These are phyloP conservation scores for Psilopsiagon aurifrons DNA, from an alignment of 2,113 vertebrate species.

Conservation along the genomic window DNA sequence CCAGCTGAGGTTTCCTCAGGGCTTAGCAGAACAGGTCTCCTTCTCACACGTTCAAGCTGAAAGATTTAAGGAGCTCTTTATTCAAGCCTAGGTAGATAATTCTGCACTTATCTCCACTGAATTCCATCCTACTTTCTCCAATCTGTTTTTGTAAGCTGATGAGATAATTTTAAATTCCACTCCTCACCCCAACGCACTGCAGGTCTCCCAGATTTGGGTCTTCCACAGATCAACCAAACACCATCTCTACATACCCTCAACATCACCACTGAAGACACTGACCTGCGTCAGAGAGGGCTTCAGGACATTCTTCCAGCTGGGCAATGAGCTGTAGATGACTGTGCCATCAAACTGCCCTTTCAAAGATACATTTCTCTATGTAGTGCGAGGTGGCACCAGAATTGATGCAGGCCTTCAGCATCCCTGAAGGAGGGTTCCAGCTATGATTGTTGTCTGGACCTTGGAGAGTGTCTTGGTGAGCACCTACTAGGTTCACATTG, in stretches of 20 bases:
- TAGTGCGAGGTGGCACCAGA: not conserved
- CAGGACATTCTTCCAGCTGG: not conserved
- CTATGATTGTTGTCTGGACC: not conserved
- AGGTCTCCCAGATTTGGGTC: not conserved
- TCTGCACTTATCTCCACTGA: not conserved
- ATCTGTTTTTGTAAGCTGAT: not conserved
- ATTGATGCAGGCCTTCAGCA: not conserved
- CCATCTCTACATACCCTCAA: not conserved
- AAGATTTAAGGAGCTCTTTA: not conserved
- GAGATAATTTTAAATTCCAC: not conserved
- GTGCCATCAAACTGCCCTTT: not conserved
- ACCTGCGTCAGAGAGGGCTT: not conserved
- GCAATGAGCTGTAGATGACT: not conserved
- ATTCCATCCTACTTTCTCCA: not conserved
- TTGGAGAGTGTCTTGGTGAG: accelerated
- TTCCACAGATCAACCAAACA: not conserved
- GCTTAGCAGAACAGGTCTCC: not conserved
- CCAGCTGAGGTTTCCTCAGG: not conserved
- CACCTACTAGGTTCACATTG: not conserved
- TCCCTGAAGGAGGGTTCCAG: not conserved
- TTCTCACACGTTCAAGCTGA: not conserved
- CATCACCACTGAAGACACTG: not conserved
- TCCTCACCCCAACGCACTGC: not conserved
- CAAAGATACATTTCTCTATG: not conserved
- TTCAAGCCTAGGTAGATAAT: not conserved